phyloP scores from a whole-genome alignment of 2,888 invertebrate genomes.

The Erebia aethiops region DNA sequence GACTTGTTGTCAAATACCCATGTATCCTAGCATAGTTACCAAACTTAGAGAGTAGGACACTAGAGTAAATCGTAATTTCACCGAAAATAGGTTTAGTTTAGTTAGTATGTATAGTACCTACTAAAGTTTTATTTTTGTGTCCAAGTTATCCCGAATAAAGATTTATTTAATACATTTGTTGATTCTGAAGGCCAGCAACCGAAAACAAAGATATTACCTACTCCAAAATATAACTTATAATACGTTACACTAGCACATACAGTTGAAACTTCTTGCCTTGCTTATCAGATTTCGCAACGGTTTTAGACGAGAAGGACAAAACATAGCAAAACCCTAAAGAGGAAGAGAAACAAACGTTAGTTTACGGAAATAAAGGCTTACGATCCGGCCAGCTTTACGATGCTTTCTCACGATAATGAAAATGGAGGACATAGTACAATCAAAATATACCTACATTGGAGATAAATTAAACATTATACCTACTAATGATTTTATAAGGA shows the following conservation, averaged over 20 bases:
- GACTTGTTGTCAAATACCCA: too few relatives aligned
- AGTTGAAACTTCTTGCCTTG: constrained; percentile 20
- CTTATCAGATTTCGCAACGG: constrained; percentile 28
- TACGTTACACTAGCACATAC: background rate
- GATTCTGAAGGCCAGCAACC: background rate
- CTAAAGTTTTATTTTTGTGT: too few relatives aligned
- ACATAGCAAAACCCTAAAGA: background rate
- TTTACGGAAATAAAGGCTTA: constrained; percentile 20
- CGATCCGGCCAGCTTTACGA: background rate
- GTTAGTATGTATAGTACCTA: too few relatives aligned
- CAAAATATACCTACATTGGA: background rate
- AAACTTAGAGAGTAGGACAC: too few relatives aligned
- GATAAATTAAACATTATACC: background rate
- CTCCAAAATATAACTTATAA: background rate
- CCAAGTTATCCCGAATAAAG: too few relatives aligned
- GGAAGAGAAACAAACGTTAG: constrained; percentile 18
- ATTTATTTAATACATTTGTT: too few relatives aligned
- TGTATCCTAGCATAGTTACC: too few relatives aligned
- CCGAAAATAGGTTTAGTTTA: too few relatives aligned
- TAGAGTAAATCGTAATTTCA: too few relatives aligned
- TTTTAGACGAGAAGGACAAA: constrained; percentile 13
- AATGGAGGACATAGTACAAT: constrained; percentile 19
- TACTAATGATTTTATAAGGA: background rate
- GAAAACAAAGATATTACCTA: background rate
- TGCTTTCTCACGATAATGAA: constrained; percentile 35